Evolutionary conservation across 2,888 invertebrate genomes (phyloP).

Genomic region (Empis livida): DNA sequence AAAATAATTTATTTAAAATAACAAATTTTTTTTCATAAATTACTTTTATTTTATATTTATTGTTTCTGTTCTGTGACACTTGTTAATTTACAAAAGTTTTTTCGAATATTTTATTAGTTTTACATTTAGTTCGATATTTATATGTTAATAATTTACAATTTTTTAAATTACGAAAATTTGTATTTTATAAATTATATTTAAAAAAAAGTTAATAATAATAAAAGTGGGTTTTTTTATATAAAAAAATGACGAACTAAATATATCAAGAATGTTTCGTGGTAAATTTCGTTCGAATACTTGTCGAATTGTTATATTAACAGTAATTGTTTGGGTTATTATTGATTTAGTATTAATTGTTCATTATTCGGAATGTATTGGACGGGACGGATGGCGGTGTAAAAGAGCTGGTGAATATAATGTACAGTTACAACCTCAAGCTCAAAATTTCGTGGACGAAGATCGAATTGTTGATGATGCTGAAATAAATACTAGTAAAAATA

Average conservation of each 20-base stretch:
- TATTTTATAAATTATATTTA: background rate
- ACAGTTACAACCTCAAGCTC: conserved; percentile 27
- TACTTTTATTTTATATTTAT: no score
- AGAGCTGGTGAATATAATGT: conserved; percentile 34
- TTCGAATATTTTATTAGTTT: no score
- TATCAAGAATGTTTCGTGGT: conserved; percentile 63
- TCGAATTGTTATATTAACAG: conserved; percentile 83
- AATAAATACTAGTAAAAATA: conserved; percentile 34
- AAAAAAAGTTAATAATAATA: background rate
- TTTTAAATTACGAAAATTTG: no score
- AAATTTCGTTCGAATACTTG: conserved; percentile 87
- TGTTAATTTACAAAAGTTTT: no score
- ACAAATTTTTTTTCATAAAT: no score
- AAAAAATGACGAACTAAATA: conserved; percentile 28
- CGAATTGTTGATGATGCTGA: conserved; percentile 28
- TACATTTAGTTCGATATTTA: no score
- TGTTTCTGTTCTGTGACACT: no score
- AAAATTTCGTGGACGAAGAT: conserved; percentile 29
- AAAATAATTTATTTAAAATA: no score
- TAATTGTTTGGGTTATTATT: conserved; percentile 86
- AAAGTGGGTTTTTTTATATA: background rate
- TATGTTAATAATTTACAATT: no score
- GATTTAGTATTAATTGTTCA: conserved; percentile 84
- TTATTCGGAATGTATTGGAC: conserved; percentile 79
- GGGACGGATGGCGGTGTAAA: conserved; percentile 47